Evolutionary conservation across 2,888 invertebrate species (phyloP), one percentile per base, ranked within the genome.

Genomic region (Operophtera brumata): DNA sequence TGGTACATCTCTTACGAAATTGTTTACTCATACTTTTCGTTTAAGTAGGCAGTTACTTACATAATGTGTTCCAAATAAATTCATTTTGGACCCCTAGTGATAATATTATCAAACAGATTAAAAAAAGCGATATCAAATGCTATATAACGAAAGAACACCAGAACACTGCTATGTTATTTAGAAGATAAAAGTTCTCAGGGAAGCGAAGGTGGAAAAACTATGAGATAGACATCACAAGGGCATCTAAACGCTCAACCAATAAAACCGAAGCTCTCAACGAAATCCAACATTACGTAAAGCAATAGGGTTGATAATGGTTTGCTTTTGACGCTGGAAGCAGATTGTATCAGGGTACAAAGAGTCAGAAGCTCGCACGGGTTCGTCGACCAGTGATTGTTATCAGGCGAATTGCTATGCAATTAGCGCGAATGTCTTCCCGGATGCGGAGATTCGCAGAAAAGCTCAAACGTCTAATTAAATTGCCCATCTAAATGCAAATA

Each of bases 351-450:
- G 6, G 57, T 61, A 73, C 59, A 71, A 75, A 70, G 47, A 67
- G 48, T 66, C 71, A 77, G 74, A 79, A 78, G 78, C 80, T 83
- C 82, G 75, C 83, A 81, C 77, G 79, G 67, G 84, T 78, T 84
- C 82, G 68, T 67, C 75, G 83, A 78, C 83, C 82, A 76, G 44
- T 57, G 78, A 84, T 84, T 77, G 75, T 79, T 81, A 82, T 85
- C 82, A 69, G 68, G 54, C 67, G 77, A 75, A 81, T 79, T 66
- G 70, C 77, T 72, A 65, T 70, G 75, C 75, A 84, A 84, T 84
- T 84, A 85, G 77, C 70, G 69, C 70, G 68, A 78, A 71, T 70
- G 74, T 71, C 78, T 86, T 82, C 78, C 77, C 73, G 69, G 68
- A 73, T 64, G 60, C 61, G 26, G 54, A 56, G 43, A 49, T 63